Base-by-base conservation (phyloP, 1,140 invertebrate species). In the Bicyclus anynana region DNA sequence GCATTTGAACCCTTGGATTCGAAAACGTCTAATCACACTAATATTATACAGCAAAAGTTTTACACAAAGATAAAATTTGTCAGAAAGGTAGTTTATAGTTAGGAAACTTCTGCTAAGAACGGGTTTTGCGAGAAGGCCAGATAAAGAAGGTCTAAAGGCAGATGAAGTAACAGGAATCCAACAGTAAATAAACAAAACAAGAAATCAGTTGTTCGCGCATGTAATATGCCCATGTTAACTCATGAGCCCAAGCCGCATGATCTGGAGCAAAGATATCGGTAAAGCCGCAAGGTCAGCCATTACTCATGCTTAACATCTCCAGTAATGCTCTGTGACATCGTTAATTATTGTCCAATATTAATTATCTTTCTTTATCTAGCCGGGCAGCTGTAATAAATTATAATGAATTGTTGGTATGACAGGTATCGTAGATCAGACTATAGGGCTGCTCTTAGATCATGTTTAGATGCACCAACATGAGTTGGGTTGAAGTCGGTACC, bases 301-400 rank as follows among this genome's bases (percentile, higher is more conserved):
- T 53, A 59, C 38, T 59, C 50, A 61, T 29, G 21, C 18, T 44
- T 46, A 61, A 54, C 59, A 61, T 51, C 38, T 42, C 29, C 10
- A 46, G 59, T 61, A 55, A 61, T 61, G 59, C 53, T 37, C 56
- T 57, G 55, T 67, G 75, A 74, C 72, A 72, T 69, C 67, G 71
- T 75, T 78, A 78, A 78, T 78, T 78, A 69, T 75, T 65, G 59
- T 51, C 42, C 53, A 64, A 74, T 72, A 75, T 75, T 73, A 69
- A 76, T 76, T 74, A 67, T 62, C 37, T 59, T 29, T 16, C 53
- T 40, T 62, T 77, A 73, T 77, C 70, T 69, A 54, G 54, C 50
- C 59, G 49, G 51, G 33, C 56, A 26, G 40, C 38, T 50, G 49
- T 59, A 46, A 59, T 59, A 23, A 59, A 59, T 59, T 59, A 59